Conservation (phyloP, 1,140 invertebrate genomes). For the Cyphomyrmex costatus region DNA sequence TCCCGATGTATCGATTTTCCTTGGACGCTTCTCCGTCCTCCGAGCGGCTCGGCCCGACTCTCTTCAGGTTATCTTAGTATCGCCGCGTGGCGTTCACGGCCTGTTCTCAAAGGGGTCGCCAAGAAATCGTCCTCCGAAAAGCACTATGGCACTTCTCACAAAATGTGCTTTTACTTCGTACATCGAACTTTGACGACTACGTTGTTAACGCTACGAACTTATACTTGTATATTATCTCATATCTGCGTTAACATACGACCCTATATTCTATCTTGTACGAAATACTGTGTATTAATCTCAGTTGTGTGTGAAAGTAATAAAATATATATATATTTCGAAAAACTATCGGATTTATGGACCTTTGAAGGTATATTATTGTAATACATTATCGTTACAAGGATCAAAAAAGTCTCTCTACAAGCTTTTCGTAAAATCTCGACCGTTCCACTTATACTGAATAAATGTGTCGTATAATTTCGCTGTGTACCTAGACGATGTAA, state of each 20-base stretch:
- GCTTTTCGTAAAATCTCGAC: slow-evolving; percentile 16
- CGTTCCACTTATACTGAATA: slow-evolving; percentile 12
- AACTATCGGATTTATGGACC: neutral
- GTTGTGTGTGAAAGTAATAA: neutral
- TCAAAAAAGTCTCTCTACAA: neutral
- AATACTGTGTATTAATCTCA: neutral
- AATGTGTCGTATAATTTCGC: slow-evolving; percentile 27
- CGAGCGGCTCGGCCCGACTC: slow-evolving; percentile 66
- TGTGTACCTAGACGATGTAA: slow-evolving; percentile 33
- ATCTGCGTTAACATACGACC: too few species aligned
- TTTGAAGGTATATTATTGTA: too few species aligned
- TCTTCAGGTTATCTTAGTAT: slow-evolving; percentile 72
- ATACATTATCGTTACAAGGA: too few species aligned
- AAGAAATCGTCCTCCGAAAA: slow-evolving; percentile 17
- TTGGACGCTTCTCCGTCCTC: slow-evolving; percentile 72
- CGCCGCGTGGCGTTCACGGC: slow-evolving; percentile 30
- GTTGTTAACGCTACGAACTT: neutral
- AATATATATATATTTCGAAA: neutral
- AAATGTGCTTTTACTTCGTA: neutral
- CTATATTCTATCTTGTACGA: neutral
- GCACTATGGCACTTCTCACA: neutral
- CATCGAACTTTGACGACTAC: neutral
- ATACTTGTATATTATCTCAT: neutral
- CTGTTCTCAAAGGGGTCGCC: slow-evolving; percentile 15
- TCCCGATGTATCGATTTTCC: slow-evolving; percentile 81